Conservation (phyloP, 2,888 invertebrate species). For the Catotricha subobsoleta region DNA sequence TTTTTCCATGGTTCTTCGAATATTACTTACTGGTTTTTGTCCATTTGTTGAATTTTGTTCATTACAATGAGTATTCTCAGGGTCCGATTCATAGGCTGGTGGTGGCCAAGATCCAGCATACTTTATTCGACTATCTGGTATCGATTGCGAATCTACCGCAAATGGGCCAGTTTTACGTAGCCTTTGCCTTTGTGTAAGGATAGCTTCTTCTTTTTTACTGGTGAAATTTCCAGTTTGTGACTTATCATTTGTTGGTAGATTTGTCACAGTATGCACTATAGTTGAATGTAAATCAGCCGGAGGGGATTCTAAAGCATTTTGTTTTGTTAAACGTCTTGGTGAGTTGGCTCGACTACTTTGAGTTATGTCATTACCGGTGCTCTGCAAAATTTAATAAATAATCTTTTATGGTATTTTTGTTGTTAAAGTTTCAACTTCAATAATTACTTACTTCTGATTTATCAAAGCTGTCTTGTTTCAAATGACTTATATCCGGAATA, state of each 20-base stretch:
- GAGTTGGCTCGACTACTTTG: constrained; percentile 36
- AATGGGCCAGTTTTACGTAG: constrained; percentile 36
- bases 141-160: constrained; percentile 34
- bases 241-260: constrained; percentile 12
- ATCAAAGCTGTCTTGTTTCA: constrained; percentile 32
- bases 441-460: constrained; percentile 21
- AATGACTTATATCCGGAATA: constrained; percentile 36
- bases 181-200: constrained; percentile 33
- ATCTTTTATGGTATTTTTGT: not conserved
- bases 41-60: not conserved
- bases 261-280: constrained; percentile 21
- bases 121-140: constrained; percentile 32
- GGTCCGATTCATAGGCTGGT: constrained; percentile 21
- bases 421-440: constrained; percentile 3
- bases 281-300: constrained; percentile 28
- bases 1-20: too few species aligned
- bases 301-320: constrained; percentile 52
- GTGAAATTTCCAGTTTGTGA: too few species aligned
- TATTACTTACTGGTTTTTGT: not conserved
- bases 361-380: constrained; percentile 24
- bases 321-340: constrained; percentile 47
- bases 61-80: constrained; percentile 18
- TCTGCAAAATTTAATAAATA: constrained; percentile 14
- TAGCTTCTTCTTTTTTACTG: constrained; percentile 18
- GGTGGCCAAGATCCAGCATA: constrained; percentile 38